Evolutionary conservation across 2,888 invertebrate species (phyloP).

Genomic region (Tridacna gigas): DNA sequence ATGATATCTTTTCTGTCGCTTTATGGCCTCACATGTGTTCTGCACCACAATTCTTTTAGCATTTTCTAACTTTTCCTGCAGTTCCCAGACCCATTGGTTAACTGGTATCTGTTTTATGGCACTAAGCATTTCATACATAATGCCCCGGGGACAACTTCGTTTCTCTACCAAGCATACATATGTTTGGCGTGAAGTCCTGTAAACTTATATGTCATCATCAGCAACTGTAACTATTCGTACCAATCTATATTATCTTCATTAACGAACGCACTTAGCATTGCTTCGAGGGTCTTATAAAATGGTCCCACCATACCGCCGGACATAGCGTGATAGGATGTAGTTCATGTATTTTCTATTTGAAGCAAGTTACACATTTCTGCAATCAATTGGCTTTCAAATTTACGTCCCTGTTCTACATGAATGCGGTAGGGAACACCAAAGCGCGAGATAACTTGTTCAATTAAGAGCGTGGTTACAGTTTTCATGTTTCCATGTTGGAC

Average conservation of each 20-base stretch:
- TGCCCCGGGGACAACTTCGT: neutral
- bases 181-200: neutral
- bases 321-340: conserved; percentile 34
- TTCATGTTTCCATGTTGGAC: neutral
- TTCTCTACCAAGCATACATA: neutral
- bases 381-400: conserved; percentile 35
- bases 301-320: conserved; percentile 40
- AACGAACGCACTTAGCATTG: conserved; percentile 57
- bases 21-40: conserved; percentile 1
- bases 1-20: conserved; percentile 12
- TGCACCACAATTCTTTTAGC: neutral
- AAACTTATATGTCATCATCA: neutral
- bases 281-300: conserved; percentile 45
- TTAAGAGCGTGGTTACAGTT: neutral
- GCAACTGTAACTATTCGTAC: neutral
- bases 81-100: conserved; percentile 45
- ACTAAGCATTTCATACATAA: neutral
- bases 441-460: neutral
- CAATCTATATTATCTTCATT: conserved; percentile 21
- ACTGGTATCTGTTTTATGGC: neutral
- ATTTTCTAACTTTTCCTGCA: conserved; percentile 36
- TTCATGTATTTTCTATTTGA: conserved; percentile 39
- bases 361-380: conserved; percentile 39
- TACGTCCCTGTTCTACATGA: conserved; percentile 35
- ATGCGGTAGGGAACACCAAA: conserved; percentile 37